A percentile compares a stretch with the other conserved stretches of the same genome.
Conservation (phyloP, 2,797 vertebrate genomes). For the Rhadinocentrus ornatus region DNA sequence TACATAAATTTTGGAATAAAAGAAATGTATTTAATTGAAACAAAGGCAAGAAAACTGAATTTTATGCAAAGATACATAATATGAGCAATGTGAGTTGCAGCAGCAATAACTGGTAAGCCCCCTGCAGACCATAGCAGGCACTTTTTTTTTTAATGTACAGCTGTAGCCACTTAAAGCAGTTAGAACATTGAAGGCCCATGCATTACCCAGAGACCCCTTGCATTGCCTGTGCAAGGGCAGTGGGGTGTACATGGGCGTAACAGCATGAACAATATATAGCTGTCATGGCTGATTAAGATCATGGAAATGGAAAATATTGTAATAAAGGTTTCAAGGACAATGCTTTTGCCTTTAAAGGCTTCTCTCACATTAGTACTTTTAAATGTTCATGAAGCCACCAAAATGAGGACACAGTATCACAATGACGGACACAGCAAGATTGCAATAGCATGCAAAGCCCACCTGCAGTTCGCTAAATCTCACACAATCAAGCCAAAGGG, state of each 20-base stretch:
- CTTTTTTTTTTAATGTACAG: not conserved
- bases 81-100: not conserved
- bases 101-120: not conserved
- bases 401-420: not conserved
- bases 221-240: not conserved
- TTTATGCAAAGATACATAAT: not conserved
- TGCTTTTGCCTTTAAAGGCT: not conserved
- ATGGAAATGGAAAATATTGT: too few relatives aligned
- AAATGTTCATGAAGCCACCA: not conserved
- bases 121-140: not conserved
- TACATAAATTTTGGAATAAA: not conserved
- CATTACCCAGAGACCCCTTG: not conserved
- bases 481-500: not conserved
- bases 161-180: not conserved
- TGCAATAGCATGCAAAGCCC: too few relatives aligned
- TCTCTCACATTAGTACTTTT: not conserved
- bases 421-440: not conserved
- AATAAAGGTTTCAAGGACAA: not conserved
- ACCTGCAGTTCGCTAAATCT: not conserved
- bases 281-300: not conserved
- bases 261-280: not conserved
- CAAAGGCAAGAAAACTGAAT: too few relatives aligned
- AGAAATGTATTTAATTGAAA: too few relatives aligned
- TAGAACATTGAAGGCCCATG: not conserved
- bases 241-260: not conserved